These are phyloP conservation scores for Rhynchomys soricoides DNA, from an alignment of 2,113 vertebrate genomes.

Conservation along the genomic window DNA sequence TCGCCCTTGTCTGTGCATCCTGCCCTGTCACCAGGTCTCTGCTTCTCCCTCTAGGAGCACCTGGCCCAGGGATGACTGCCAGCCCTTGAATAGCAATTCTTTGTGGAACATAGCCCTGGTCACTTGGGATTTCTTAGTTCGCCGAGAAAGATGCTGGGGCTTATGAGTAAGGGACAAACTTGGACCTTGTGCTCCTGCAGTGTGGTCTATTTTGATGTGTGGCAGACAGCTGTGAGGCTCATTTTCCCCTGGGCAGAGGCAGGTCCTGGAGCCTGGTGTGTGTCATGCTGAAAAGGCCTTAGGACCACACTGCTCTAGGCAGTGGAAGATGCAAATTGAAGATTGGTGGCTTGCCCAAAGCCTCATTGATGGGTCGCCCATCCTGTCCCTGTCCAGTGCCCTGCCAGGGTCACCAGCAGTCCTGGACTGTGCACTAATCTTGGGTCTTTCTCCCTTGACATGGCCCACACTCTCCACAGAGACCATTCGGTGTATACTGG, in stretches of 20 bases:
- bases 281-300: rapidly evolving
- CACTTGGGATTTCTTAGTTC: background rate
- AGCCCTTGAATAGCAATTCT: background rate
- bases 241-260: rapidly evolving
- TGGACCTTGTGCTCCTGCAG: rapidly evolving
- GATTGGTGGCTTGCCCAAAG: rapidly evolving
- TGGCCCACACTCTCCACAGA: background rate
- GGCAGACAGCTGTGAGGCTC: rapidly evolving
- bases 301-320: background rate
- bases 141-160: background rate
- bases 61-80: background rate
- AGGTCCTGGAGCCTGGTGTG: background rate
- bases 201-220: background rate
- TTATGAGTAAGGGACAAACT: background rate
- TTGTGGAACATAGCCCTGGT: background rate
- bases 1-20: background rate
- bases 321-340: background rate
- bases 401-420: background rate
- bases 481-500: background rate
- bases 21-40: background rate
- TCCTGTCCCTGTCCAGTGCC: background rate
- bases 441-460: background rate
- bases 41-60: background rate
- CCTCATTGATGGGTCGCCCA: background rate
- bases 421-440: background rate